Conservation (phyloP, 1,140 invertebrate species). For the Scaptomyza hsui region DNA sequence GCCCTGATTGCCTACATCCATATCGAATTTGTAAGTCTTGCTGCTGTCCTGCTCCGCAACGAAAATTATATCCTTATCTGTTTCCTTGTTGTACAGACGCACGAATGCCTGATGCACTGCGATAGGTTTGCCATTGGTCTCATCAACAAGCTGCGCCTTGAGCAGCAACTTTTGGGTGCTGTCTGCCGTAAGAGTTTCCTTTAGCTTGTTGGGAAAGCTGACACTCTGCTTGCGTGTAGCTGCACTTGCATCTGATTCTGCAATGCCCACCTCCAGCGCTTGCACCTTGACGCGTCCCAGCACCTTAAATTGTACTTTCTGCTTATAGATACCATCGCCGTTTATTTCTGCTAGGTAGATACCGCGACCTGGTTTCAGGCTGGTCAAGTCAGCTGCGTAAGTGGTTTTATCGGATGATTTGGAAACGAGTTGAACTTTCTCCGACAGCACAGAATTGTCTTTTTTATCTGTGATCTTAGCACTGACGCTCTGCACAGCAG, state of each 20-base stretch:
- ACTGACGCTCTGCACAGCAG: conserved; percentile 53
- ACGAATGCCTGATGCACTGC: conserved; percentile 97
- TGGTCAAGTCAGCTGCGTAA: conserved; percentile 92
- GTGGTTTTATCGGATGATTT: conserved; percentile 86
- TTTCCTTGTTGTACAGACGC: conserved; percentile 88
- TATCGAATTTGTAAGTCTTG: conserved; percentile 95
- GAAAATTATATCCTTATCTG: conserved; percentile 94
- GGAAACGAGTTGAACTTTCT: conserved; percentile 66
- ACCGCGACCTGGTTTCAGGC: conserved; percentile 91
- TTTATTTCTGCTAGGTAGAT: conserved; percentile 92
- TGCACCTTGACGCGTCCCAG: conserved; percentile 90
- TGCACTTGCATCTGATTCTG: conserved; percentile 94
- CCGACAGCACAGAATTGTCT: conserved; percentile 66
- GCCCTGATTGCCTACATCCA: conserved; percentile 91
- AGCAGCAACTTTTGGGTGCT: conserved; percentile 94
- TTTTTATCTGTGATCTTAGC: conserved; percentile 70
- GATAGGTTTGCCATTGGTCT: conserved; percentile 87
- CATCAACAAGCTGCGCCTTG: conserved; percentile 92
- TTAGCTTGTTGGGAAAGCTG: conserved; percentile 89
- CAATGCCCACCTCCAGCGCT: conserved; percentile 93
- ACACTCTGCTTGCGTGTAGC: conserved; percentile 91
- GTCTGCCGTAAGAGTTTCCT: conserved; percentile 90
- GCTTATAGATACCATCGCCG: conserved; percentile 88
- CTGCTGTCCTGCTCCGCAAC: conserved; percentile 94
- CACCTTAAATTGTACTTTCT: conserved; percentile 89